phyloP scores from a whole-genome alignment of 2,113 vertebrate species.

The Bufo gargarizans region DNA sequence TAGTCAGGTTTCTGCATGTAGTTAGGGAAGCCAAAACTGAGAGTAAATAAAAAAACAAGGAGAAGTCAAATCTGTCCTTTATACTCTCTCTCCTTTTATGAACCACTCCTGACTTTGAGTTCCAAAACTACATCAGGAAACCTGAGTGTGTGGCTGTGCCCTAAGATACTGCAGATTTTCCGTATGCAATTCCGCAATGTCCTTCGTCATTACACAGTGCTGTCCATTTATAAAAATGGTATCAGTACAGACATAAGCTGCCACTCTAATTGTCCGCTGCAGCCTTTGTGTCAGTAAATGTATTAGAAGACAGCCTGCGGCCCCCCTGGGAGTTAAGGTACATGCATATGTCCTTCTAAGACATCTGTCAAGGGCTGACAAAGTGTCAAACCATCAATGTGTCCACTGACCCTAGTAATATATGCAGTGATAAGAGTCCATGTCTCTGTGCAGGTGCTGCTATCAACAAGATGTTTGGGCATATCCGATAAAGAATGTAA shows the following conservation, averaged over 20 bases:
- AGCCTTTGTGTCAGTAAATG: slow-evolving; percentile 37
- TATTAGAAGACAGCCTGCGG: slow-evolving; percentile 26
- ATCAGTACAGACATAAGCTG: slow-evolving; percentile 27
- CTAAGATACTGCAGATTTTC: no score
- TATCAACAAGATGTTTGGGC: slow-evolving; percentile 22
- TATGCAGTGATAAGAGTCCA: slow-evolving; percentile 39
- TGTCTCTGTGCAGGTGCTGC: slow-evolving; percentile 25
- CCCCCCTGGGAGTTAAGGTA: slow-evolving; percentile 12
- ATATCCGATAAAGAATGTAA: slow-evolving; percentile 1
- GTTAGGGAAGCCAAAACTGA: no score
- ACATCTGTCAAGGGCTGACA: slow-evolving; percentile 49
- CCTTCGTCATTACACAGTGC: background rate
- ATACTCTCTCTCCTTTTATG: no score
- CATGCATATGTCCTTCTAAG: slow-evolving; percentile 50
- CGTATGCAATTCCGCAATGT: background rate
- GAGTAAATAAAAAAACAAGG: no score
- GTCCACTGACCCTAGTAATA: slow-evolving; percentile 45
- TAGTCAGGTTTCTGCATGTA: no score
- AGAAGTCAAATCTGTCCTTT: no score
- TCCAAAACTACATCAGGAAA: no score
- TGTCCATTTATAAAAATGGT: background rate
- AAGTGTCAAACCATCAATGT: slow-evolving; percentile 40
- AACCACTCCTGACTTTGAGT: no score
- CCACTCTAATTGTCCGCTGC: slow-evolving; percentile 18
- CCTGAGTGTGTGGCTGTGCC: no score